Evolutionary conservation across 2,113 vertebrate genomes (phyloP).

Genomic region (Myotis brandtii): DNA sequence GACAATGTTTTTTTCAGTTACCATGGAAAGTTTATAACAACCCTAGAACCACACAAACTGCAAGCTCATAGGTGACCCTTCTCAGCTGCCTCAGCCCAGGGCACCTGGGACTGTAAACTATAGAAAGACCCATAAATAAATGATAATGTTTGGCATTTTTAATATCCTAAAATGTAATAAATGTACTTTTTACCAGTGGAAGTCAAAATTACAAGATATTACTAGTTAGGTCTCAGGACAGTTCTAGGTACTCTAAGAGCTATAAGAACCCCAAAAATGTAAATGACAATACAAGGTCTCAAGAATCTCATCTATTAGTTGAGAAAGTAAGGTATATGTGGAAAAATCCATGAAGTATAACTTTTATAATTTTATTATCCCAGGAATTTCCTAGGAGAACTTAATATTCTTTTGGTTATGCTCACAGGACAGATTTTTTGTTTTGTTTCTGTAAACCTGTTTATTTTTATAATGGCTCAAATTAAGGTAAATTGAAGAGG

Average conservation of each 20-base stretch:
- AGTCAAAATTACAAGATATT: slow-evolving; percentile 12
- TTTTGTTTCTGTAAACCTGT: neutral
- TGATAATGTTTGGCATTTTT: neutral
- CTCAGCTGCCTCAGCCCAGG: neutral
- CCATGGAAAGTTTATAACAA: neutral
- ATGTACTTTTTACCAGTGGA: neutral
- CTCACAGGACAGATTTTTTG: neutral
- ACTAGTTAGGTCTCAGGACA: neutral
- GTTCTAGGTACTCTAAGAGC: neutral
- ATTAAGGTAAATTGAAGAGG: slow-evolving; percentile 41
- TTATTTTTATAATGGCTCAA: slow-evolving; percentile 54
- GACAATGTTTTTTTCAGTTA: slow-evolving; percentile 1
- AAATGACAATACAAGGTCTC: neutral
- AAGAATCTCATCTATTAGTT: neutral
- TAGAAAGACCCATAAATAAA: slow-evolving; percentile 38
- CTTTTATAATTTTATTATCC: neutral
- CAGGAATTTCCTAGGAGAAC: neutral
- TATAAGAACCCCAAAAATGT: neutral
- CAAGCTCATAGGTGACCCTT: neutral
- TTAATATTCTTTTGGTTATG: neutral
- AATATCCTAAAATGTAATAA: neutral
- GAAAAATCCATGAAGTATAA: neutral
- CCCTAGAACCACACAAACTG: neutral
- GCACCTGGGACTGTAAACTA: neutral
- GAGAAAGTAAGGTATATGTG: neutral